Evolutionary conservation across 1,140 invertebrate genomes (phyloP).

Genomic region (Drosophila obscura): DNA sequence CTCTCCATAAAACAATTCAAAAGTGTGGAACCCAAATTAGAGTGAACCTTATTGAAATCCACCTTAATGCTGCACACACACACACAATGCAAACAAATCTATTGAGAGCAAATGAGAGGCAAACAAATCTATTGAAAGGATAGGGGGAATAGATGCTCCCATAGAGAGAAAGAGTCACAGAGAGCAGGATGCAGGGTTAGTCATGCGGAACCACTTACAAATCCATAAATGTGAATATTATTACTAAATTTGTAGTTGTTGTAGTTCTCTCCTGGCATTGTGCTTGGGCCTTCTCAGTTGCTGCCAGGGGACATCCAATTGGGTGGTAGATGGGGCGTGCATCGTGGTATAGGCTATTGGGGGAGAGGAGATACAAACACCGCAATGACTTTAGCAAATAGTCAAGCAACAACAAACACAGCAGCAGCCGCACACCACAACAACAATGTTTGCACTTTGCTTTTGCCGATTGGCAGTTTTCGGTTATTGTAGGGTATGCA

Average conservation of each 20-base stretch:
- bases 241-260: slow-evolving; percentile 72
- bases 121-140: no score
- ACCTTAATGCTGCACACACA: slow-evolving; percentile 36
- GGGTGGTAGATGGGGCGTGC: slow-evolving; percentile 18
- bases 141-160: background rate
- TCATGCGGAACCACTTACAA: slow-evolving; percentile 81
- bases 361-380: slow-evolving; percentile 38
- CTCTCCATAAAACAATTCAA: slow-evolving; percentile 55
- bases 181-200: slow-evolving; percentile 60
- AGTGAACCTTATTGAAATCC: slow-evolving; percentile 70
- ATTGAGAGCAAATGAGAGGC: no score
- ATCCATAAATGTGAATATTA: slow-evolving; percentile 82
- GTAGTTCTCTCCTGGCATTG: slow-evolving; percentile 51
- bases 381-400: slow-evolving; percentile 81
- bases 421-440: slow-evolving; percentile 26
- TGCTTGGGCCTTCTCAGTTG: slow-evolving; percentile 33
- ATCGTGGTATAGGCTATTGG: background rate
- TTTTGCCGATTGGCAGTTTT: slow-evolving; percentile 79
- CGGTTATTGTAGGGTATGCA: slow-evolving; percentile 13
- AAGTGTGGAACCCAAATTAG: slow-evolving; percentile 65
- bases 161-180: background rate
- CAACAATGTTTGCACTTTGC: slow-evolving; percentile 76
- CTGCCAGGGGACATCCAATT: slow-evolving; percentile 39
- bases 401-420: slow-evolving; percentile 62
- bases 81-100: slow-evolving; percentile 32